Percentiles rank a stretch among this genome's conserved stretches.
phyloP scores from a whole-genome alignment of 2,888 invertebrate genomes.

The Drosophila limbata region DNA sequence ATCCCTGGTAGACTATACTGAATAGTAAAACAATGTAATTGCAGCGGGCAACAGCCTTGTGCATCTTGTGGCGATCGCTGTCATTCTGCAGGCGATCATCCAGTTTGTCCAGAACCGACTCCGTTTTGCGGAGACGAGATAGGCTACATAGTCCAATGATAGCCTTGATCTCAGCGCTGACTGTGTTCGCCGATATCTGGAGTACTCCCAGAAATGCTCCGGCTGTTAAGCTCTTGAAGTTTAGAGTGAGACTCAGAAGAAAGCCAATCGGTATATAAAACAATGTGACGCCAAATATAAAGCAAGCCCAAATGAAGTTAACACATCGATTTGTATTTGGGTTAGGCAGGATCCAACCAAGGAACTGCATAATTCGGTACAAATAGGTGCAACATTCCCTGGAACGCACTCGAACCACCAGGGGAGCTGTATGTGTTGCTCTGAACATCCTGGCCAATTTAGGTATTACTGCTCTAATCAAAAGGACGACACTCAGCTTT shows the following conservation, averaged over 20 bases:
- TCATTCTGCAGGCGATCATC: conserved; percentile 42
- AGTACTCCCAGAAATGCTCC: conserved; percentile 51
- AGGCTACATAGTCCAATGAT: conserved; percentile 27
- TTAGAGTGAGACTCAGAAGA: conserved; percentile 39
- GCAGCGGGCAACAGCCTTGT: conserved; percentile 45
- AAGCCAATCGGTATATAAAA: conserved; percentile 57
- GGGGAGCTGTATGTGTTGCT: conserved; percentile 44
- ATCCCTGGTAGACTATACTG: conserved; percentile 37
- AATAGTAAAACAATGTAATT: conserved; percentile 51
- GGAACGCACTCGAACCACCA: conserved; percentile 43
- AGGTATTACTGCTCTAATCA: neutral
- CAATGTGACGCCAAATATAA: conserved; percentile 16
- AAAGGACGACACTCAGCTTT: neutral
- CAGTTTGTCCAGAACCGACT: conserved; percentile 42
- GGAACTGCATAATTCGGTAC: conserved; percentile 30
- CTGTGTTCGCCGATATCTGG: conserved; percentile 45
- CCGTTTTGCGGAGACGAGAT: conserved; percentile 25
- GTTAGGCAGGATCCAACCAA: conserved; percentile 54
- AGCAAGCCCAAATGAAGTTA: conserved; percentile 38
- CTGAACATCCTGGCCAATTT: conserved; percentile 31
- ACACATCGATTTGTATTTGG: conserved; percentile 37
- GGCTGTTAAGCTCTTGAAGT: conserved; percentile 51
- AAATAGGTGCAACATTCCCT: conserved; percentile 47
- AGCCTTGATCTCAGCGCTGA: conserved; percentile 34
- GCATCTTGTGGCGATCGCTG: conserved; percentile 44